Conservation (phyloP, 2,113 vertebrate genomes). For the Zosterops pallidus region DNA sequence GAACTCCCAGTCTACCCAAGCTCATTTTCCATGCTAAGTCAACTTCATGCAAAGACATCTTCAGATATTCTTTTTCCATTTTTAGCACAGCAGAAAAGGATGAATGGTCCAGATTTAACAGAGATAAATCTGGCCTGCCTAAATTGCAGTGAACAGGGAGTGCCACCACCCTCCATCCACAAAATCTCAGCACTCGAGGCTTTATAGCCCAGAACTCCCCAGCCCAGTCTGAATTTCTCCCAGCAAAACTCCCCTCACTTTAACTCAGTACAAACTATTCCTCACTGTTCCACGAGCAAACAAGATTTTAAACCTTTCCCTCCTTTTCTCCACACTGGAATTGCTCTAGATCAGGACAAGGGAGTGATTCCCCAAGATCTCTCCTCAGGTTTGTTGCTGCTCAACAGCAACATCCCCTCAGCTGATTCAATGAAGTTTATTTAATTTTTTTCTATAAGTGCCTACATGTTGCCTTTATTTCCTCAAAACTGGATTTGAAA, state of each 20-base stretch:
- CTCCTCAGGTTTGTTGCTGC: neutral
- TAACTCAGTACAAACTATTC: neutral
- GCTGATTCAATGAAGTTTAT: neutral
- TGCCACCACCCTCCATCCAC: neutral
- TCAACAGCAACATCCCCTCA: neutral
- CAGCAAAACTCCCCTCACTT: neutral
- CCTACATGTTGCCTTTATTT: neutral
- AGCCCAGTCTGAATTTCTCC: neutral
- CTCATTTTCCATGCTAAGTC: neutral
- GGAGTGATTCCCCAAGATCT: neutral
- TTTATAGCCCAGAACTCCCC: neutral
- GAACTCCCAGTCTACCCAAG: neutral
- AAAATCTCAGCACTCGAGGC: neutral
- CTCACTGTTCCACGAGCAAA: neutral
- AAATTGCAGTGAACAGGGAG: neutral
- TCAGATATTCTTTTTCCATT: neutral
- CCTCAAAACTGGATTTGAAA: neutral
- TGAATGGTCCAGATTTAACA: neutral
- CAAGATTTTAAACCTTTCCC: neutral
- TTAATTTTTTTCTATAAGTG: neutral
- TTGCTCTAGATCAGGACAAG: neutral
- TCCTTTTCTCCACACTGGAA: neutral
- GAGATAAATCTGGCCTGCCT: neutral
- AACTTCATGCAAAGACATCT: neutral
- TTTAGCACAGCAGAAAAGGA: neutral